Base-by-base conservation (phyloP, 2,888 invertebrate species). In the Tenthredo mesomela region DNA sequence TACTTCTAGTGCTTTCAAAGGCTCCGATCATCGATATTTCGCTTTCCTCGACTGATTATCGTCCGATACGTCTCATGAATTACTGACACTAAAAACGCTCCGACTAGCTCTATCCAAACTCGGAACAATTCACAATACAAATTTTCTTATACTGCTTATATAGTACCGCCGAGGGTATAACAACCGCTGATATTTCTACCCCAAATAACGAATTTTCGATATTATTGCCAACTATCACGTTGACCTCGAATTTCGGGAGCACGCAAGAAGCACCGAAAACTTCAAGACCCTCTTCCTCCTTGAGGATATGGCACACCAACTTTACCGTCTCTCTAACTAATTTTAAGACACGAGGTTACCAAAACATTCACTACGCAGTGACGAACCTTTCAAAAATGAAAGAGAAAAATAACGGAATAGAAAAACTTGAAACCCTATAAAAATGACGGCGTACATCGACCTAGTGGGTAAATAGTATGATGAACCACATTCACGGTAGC, bases 51-150 rank as follows among this genome's bases (percentile, higher is more conserved):
- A n/a, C n/a, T 73, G 21, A 43, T 43, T 43, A 43, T 73, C 43
- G 40, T 10, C 54, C 33, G 33, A 77, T 77, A 77, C 6, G 9
- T 54, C 33, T 29, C 0, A 21, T 50, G 29, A 77, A 50, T 50
- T 77, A 77, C 77, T n/a, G 50, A 50, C 33, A 47, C 77, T 77
- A 77, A 77, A 77, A 77, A 77, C 77, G 54, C 21, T 54, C 50
- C 18, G n/a, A 15, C 58, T 58, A 37, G n/a, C 15, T 50, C 47
- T 15, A 54, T 18, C 4, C 18, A 29, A 25, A 33, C 3, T 33
- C 77, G 18, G 25, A 29, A 47, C 29, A 33, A 50, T 54, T 18
- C 18, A 77, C 7, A 54, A n/a, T 77, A 77, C 50, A 25, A 25
- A 75, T 75, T 75, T 75, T 75, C 75, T 29, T 75, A 25, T 29